Percentiles rank a stretch among this genome's conserved stretches.
These are phyloP conservation scores for Gymnocheta viridis DNA, from an alignment of 2,888 invertebrate species.

Conservation along the genomic window DNA sequence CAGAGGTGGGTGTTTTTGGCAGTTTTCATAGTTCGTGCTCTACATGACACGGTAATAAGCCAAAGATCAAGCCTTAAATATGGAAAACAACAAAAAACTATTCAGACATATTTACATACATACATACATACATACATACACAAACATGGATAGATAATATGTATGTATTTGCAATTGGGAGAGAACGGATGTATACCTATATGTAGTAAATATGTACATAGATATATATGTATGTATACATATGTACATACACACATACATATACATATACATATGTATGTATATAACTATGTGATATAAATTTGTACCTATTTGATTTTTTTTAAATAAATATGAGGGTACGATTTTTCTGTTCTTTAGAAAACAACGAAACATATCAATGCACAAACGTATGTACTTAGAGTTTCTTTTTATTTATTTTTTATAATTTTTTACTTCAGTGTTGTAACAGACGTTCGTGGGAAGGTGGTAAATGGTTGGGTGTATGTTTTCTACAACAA, in stretches of 20 bases:
- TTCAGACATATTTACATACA: neutral
- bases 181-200: neutral
- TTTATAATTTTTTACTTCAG: neutral
- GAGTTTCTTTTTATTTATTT: slow-evolving; percentile 11
- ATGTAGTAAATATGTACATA: neutral
- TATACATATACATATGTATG: neutral
- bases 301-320: neutral
- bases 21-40: slow-evolving; percentile 72
- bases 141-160: neutral
- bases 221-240: neutral
- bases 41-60: slow-evolving; percentile 79
- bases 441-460: neutral
- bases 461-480: slow-evolving; percentile 8
- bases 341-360: slow-evolving; percentile 31
- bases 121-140: neutral
- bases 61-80: slow-evolving; percentile 77
- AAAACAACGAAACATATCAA: slow-evolving; percentile 41
- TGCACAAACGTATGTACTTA: slow-evolving; percentile 30
- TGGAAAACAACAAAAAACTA: slow-evolving; percentile 72
- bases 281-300: neutral
- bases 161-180: neutral
- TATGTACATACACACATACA: too few relatives aligned
- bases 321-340: slow-evolving; percentile 35
- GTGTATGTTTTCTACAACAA: slow-evolving; percentile 16
- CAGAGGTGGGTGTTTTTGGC: slow-evolving; percentile 60